These are phyloP conservation scores for Cuculus canorus DNA, from an alignment of 2,797 vertebrate species.

Conservation along the genomic window DNA sequence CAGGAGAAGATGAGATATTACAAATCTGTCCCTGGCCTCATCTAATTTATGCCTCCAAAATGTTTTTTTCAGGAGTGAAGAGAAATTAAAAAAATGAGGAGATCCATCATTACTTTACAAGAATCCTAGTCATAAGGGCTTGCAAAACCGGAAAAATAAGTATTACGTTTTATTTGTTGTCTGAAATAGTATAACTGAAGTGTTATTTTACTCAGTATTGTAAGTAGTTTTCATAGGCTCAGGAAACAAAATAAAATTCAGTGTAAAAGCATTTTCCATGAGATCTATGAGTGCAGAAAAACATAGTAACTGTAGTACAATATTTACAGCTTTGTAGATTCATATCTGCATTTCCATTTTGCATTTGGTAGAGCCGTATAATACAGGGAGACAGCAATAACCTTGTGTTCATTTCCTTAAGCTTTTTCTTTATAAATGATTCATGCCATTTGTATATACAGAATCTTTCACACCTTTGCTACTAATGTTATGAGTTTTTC, in stretches of 20 bases:
- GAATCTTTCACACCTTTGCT: background rate
- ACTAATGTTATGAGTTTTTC: background rate
- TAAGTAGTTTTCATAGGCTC: slow-evolving; percentile 21
- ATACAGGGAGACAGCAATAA: background rate
- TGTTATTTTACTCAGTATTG: background rate
- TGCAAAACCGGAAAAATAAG: background rate
- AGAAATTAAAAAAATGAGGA: background rate
- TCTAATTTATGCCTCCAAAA: slow-evolving; percentile 78
- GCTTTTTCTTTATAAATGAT: background rate
- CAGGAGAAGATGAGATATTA: slow-evolving; percentile 82
- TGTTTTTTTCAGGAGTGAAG: background rate
- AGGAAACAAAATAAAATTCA: slow-evolving; percentile 29
- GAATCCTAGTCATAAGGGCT: background rate
- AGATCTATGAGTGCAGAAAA: slow-evolving; percentile 43
- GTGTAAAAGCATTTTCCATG: slow-evolving; percentile 32
- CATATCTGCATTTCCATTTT: background rate
- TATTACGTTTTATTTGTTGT: background rate
- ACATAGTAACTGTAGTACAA: background rate
- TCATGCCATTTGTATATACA: background rate
- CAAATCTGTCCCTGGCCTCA: slow-evolving; percentile 72
- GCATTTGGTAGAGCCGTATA: background rate
- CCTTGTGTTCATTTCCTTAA: background rate
- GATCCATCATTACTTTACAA: background rate
- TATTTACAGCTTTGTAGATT: slow-evolving; percentile 38
- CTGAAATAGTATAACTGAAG: slow-evolving; percentile 28